These are phyloP conservation scores for Monodelphis domestica DNA, from an alignment of 2,797 vertebrate species.

Conservation along the genomic window DNA sequence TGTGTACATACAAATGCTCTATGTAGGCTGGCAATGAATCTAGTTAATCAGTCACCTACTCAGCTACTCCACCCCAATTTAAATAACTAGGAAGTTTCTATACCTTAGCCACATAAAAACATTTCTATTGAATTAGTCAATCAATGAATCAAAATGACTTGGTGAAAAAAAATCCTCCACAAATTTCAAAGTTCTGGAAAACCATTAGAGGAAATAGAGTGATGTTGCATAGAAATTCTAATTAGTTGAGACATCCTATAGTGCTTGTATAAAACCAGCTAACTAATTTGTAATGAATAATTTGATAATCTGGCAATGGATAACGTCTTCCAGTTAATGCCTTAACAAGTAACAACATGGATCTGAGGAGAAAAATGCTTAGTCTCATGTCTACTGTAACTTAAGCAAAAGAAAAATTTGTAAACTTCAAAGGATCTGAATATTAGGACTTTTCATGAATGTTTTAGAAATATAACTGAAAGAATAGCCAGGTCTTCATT, in stretches of 20 bases:
- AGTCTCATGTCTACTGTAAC: background rate
- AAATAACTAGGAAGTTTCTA: background rate
- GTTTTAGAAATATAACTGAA: too few relatives aligned
- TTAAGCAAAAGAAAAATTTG: background rate
- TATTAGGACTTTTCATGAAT: too few relatives aligned
- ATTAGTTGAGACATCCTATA: background rate
- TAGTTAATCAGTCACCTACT: background rate
- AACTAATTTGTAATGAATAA: background rate
- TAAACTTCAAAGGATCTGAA: too few relatives aligned
- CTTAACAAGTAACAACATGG: background rate
- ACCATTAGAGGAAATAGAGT: background rate
- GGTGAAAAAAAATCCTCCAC: background rate
- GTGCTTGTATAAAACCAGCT: background rate
- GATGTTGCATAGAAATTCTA: background rate
- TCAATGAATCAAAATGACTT: background rate
- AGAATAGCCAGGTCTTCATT: too few relatives aligned
- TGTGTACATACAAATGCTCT: background rate
- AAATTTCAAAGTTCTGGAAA: background rate
- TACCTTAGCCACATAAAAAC: background rate
- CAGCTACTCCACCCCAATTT: background rate
- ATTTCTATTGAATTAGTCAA: background rate
- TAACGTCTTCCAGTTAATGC: background rate
- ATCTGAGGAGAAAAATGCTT: background rate
- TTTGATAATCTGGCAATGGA: background rate
- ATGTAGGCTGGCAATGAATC: background rate